Base-by-base conservation (phyloP, 30 jellyfish, hydroid and myxozoan genomes). In the Hydractinia echinata region DNA sequence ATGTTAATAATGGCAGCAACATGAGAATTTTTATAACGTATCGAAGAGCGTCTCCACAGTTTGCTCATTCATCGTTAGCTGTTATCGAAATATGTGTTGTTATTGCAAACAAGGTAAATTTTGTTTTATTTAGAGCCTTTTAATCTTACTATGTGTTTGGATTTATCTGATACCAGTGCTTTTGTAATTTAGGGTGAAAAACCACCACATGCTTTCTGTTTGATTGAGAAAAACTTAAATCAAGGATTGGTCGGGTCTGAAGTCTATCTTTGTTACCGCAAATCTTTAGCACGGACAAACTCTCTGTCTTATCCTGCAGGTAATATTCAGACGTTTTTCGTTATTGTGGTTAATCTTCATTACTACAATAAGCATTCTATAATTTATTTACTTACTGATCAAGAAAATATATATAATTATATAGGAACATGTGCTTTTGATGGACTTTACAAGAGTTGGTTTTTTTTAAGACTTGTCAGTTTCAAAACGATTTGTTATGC, bases 171-270 rank as follows among this genome's bases (percentile, higher is more conserved):
- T 30, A 72, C 1, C 13, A n/a, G 55, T n/a, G 51, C n/a, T 8
- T 72, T 30, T 76, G 55, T 8, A 20, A 60, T 54, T 70, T 60
- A 92, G 98, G 98, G 98, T 19, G 98, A 92, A 66, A 92, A 92
- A 79, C 98, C 98, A 10, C 98, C 98, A 5, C 98, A 92, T 79
- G 98, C 98, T 10, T 92, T 92, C 66, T 86, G 96, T 55, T 68
- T 92, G 78, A 87, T 92, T 69, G 89, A 87, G 39, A 92, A 85
- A 81, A 87, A 87, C 64, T 73, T 92, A 53, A 92, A 92, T 55
- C 98, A 92, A 77, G 98, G 98, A 54, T 77, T 92, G 95, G 98
- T 87, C 61, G 98, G 98, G 21, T 92, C 98, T 20, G 98, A 87
- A 58, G 98, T 92, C 8, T 87, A 87, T 73, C 66, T 92, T n/a